These are phyloP conservation scores for Himantopus leucocephalus DNA, from an alignment of 2,113 vertebrate genomes.

Conservation along the genomic window DNA sequence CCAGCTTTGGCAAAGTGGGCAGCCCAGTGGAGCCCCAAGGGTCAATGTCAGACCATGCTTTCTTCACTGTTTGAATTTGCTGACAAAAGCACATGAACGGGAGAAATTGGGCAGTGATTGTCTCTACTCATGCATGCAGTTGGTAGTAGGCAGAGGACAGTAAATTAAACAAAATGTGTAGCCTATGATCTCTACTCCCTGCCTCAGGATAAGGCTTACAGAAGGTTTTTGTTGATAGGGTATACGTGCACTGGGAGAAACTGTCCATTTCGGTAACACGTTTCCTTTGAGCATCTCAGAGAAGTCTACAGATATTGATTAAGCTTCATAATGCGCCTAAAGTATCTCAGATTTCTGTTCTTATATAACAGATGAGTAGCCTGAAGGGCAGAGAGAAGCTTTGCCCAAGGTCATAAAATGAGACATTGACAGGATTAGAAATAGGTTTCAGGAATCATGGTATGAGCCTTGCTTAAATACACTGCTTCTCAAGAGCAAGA, in stretches of 20 bases:
- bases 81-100: background rate
- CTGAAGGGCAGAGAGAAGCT: background rate
- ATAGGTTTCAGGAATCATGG: background rate
- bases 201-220: background rate
- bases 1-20: background rate
- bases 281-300: background rate
- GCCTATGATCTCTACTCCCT: background rate
- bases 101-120: background rate
- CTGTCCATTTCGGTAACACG: background rate
- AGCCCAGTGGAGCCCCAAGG: background rate
- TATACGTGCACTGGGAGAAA: background rate
- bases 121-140: background rate
- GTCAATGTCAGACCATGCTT: background rate
- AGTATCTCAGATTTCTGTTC: background rate
- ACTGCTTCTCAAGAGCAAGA: background rate
- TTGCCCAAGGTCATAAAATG: constrained; percentile 3
- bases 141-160: background rate
- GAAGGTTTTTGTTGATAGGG: background rate
- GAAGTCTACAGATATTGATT: background rate
- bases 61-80: background rate
- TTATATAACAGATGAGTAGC: background rate
- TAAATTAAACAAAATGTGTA: background rate
- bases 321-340: background rate
- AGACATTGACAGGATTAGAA: background rate
- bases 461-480: background rate